A percentile compares a stretch with the other conserved stretches of the same genome.
These are phyloP conservation scores for Amiota communis DNA, from an alignment of 2,888 invertebrate genomes.

Conservation along the genomic window DNA sequence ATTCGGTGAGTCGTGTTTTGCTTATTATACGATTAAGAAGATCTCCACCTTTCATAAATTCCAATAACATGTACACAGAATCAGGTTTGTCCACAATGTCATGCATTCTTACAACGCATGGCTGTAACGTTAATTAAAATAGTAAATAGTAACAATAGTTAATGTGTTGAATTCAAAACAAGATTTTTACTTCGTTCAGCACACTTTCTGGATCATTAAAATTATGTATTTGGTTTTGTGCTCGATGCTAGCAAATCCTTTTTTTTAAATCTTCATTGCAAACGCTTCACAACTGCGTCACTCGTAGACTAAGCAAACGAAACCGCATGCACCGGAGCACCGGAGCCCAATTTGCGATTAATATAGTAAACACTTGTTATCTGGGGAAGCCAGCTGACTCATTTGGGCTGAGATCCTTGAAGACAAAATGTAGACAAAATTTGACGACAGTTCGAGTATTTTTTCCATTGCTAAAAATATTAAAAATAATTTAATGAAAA, in stretches of 20 bases:
- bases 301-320: slow-evolving; percentile 84
- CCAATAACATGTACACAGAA: slow-evolving; percentile 87
- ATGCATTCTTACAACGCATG: slow-evolving; percentile 86
- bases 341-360: slow-evolving; percentile 82
- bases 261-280: slow-evolving; percentile 89
- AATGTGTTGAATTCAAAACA: slow-evolving; percentile 72
- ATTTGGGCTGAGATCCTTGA: slow-evolving; percentile 79
- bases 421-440: no score
- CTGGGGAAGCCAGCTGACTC: slow-evolving; percentile 78
- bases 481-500: background rate
- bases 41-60: slow-evolving; percentile 92
- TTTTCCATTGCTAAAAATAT: slow-evolving; percentile 83
- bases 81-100: slow-evolving; percentile 85
- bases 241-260: slow-evolving; percentile 78
- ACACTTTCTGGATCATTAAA: slow-evolving; percentile 79
- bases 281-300: slow-evolving; percentile 80
- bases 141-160: slow-evolving; percentile 4
- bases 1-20: slow-evolving; percentile 79
- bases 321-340: slow-evolving; percentile 92
- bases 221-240: slow-evolving; percentile 72
- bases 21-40: slow-evolving; percentile 83
- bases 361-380: slow-evolving; percentile 79
- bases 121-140: slow-evolving; percentile 76
- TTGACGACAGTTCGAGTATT: slow-evolving; percentile 87
- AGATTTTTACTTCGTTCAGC: slow-evolving; percentile 85